Evolutionary conservation across 2,113 vertebrate species (phyloP).

Genomic region (Sphaerodactylus townsendi): DNA sequence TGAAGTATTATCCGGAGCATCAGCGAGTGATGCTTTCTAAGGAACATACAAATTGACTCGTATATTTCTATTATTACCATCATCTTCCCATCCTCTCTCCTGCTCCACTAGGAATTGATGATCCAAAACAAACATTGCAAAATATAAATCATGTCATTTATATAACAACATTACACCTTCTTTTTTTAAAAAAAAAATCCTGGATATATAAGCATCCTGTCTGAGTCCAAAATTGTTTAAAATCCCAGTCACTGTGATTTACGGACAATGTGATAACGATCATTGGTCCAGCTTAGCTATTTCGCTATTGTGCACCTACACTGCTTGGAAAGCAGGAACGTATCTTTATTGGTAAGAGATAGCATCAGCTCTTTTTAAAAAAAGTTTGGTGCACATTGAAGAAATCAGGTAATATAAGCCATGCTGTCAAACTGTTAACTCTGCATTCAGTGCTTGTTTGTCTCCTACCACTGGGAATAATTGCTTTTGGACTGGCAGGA

Average conservation of each 20-base stretch:
- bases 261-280: slow-evolving; percentile 32
- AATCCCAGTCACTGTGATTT: slow-evolving; percentile 30
- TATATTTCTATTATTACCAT: background rate
- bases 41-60: background rate
- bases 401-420: background rate
- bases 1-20: no score
- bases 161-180: background rate
- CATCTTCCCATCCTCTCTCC: background rate
- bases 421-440: slow-evolving; percentile 17
- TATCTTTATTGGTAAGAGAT: slow-evolving; percentile 10
- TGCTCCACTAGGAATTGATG: background rate
- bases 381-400: slow-evolving; percentile 18
- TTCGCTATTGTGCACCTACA: slow-evolving; percentile 7
- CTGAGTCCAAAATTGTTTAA: slow-evolving; percentile 2
- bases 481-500: slow-evolving; percentile 24
- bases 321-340: slow-evolving; percentile 24
- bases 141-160: background rate
- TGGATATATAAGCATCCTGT: background rate
- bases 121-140: background rate
- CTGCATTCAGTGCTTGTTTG: slow-evolving; percentile 31
- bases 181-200: background rate
- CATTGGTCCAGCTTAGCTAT: slow-evolving; percentile 1
- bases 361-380: background rate
- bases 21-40: no score
- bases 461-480: slow-evolving; percentile 27